Evolutionary conservation across 2,888 invertebrate species (phyloP).

Genomic region (Mechanitis mazaeus): DNA sequence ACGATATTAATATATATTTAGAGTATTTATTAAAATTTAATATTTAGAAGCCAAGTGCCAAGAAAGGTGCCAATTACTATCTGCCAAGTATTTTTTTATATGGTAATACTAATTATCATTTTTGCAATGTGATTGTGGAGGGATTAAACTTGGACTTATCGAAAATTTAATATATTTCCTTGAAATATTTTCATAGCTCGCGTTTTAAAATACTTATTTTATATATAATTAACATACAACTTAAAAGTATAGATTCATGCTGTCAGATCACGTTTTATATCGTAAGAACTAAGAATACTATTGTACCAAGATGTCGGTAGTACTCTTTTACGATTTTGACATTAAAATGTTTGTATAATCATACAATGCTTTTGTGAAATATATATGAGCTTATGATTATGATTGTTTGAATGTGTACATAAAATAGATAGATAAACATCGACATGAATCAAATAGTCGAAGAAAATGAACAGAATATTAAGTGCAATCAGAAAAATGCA

Average conservation of each 20-base stretch:
- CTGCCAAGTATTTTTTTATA: slow-evolving; percentile 19
- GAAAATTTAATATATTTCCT: slow-evolving; percentile 50
- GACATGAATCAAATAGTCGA: slow-evolving; percentile 67
- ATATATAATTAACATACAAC: slow-evolving; percentile 38
- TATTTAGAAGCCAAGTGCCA: no score
- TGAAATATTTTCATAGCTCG: slow-evolving; percentile 51
- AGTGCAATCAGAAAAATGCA: slow-evolving; percentile 62
- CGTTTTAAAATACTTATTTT: slow-evolving; percentile 42
- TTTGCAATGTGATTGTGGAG: slow-evolving; percentile 72
- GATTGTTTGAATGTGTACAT: slow-evolving; percentile 62
- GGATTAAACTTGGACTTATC: slow-evolving; percentile 44
- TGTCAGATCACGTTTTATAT: slow-evolving; percentile 39
- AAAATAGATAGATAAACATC: slow-evolving; percentile 58
- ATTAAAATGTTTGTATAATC: slow-evolving; percentile 61
- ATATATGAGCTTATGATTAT: slow-evolving; percentile 53
- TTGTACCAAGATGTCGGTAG: slow-evolving; percentile 72
- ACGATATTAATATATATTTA: no score
- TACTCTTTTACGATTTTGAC: slow-evolving; percentile 69
- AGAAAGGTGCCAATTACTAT: no score
- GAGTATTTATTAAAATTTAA: no score
- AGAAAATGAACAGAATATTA: slow-evolving; percentile 60
- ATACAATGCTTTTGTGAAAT: slow-evolving; percentile 48
- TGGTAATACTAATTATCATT: slow-evolving; percentile 44
- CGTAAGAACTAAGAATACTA: slow-evolving; percentile 46
- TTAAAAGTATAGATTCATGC: slow-evolving; percentile 37